Evolutionary conservation across 2,888 invertebrate genomes (phyloP), one percentile per base, ranked within the genome.

Genomic region (Cantharis rufa): DNA sequence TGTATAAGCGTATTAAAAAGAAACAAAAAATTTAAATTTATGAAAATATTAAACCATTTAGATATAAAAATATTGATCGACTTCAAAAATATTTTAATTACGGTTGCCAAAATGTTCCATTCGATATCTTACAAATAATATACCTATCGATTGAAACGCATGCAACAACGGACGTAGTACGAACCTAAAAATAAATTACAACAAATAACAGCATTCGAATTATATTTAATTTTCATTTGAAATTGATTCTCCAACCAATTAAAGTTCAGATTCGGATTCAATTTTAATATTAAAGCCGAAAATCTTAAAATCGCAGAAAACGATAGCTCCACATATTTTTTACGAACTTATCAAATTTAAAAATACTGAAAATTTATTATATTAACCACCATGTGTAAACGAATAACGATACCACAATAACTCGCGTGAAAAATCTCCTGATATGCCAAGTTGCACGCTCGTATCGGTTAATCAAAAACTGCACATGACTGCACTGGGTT

Each of bases 381-480:
- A 48, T n/a, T 48, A 48, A 48, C 48, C 48, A 48, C 48, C 48
- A 66, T 66, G 64, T 66, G 64, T 66, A 66, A 70, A 71, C 62
- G 15, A 62, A 68, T 68, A 75, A 71, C 48, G 62, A 66, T 48
- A 66, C 32, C 15, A 62, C 28, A 72, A 72, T 69, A 69, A 76
- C 63, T 76, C 69, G 76, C 70, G 72, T 73, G 76, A 76, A 76
- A 76, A 72, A 76, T 72, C 27, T 69, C 69, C 64, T 69, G 82
- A 83, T 82, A 82, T 78, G 72, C 74, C 76, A 48, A 69, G 78
- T 79, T 82, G 82, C 84, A 84, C 82, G 83, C 82, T 78, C 82
- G 76, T 83, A 85, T 85, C 85, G 79, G 76, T 76, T 85, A 86
- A 86, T 86, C 86, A 85, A 86, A 86, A 86, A 85, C 83, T 86